Percentiles rank a stretch among this genome's conserved stretches.
Evolutionary conservation across 35 echinoderm and acorn worm species (phyloP).

Genomic region (Holothuria glaberrima): DNA sequence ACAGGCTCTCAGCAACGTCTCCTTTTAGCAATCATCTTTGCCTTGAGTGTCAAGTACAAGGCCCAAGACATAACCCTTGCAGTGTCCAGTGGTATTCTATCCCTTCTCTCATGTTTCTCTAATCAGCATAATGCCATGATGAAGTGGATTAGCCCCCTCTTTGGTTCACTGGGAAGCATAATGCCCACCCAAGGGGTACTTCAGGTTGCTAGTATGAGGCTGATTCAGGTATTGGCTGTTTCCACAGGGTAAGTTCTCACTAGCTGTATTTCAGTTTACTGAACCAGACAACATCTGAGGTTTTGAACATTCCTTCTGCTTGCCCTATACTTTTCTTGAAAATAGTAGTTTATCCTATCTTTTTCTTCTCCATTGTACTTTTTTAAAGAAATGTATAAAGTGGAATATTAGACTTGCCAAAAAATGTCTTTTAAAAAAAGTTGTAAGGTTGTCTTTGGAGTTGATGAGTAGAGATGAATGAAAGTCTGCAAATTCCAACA

Average conservation of each 20-base stretch:
- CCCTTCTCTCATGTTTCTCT: slow-evolving; percentile 75
- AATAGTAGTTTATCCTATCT: no score
- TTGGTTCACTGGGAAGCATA: slow-evolving; percentile 55
- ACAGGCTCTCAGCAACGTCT: slow-evolving; percentile 86
- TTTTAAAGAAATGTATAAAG: no score
- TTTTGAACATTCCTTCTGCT: no score
- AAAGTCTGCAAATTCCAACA: no score
- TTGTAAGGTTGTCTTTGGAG: no score
- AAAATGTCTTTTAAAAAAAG: no score
- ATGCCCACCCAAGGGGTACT: slow-evolving; percentile 76
- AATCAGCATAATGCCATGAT: slow-evolving; percentile 66
- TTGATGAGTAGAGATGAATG: no score
- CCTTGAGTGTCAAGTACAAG: slow-evolving; percentile 96
- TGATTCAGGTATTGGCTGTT: slow-evolving; percentile 91
- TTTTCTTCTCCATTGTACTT: no score
- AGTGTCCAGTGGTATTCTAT: slow-evolving; percentile 86
- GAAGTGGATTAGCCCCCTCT: slow-evolving; percentile 71
- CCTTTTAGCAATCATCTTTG: slow-evolving; percentile 86
- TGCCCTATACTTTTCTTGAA: no score
- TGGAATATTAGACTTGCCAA: no score
- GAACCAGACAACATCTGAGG: no score
- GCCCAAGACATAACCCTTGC: slow-evolving; percentile 82
- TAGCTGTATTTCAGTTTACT: background rate
- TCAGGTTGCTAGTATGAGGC: slow-evolving; percentile 91
- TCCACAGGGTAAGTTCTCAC: slow-evolving; percentile 77